phyloP scores from a whole-genome alignment of 1,140 invertebrate species.

The Geopemphigus sp. region DNA sequence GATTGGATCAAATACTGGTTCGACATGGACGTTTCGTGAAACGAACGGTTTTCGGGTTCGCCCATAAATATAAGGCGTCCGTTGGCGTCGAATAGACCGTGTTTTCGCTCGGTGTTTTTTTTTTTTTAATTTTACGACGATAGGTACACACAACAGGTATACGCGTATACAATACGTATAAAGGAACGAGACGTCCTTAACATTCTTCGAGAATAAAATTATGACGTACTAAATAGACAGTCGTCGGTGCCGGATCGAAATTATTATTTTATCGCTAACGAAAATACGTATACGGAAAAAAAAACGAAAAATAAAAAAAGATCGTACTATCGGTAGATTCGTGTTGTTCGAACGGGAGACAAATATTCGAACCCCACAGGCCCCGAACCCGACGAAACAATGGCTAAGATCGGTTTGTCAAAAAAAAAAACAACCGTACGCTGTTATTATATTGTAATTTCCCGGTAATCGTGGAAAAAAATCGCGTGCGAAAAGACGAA shows the following conservation, averaged over 20 bases:
- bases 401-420: neutral
- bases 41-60: no score
- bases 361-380: neutral
- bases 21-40: no score
- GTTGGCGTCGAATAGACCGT: no score
- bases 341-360: neutral
- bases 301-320: neutral
- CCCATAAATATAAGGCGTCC: no score
- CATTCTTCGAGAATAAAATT: constrained; percentile 17
- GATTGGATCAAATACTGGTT: no score
- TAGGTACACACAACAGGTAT: no score
- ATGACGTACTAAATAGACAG: constrained; percentile 25
- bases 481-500: no score
- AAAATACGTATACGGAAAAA: neutral
- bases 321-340: neutral
- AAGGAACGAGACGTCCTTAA: constrained; percentile 25
- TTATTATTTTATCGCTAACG: constrained; percentile 13
- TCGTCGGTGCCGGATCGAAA: neutral
- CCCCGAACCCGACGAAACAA: neutral
- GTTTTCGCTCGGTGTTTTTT: no score
- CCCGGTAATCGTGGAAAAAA: no score
- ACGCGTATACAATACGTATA: neutral
- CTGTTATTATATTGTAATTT: no score
- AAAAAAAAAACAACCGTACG: neutral
- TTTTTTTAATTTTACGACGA: no score